Evolutionary conservation across 2,888 invertebrate species (phyloP).

Genomic region (Patella pellucida): DNA sequence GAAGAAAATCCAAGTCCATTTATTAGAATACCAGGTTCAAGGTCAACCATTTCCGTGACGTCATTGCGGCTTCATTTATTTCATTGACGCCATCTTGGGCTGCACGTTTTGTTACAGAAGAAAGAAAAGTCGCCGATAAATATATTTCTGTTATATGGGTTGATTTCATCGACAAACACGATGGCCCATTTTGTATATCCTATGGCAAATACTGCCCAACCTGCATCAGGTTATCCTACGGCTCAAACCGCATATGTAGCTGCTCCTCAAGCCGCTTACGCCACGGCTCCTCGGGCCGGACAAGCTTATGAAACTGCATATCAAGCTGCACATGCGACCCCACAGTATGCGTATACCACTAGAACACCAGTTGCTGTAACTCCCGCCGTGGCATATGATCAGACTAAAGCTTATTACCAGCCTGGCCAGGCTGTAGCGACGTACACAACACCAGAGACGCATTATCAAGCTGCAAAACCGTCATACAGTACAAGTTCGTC

Average conservation of each 20-base stretch:
- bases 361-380: constrained; percentile 65
- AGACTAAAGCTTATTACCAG: constrained; percentile 87
- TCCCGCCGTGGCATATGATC: constrained; percentile 70
- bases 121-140: too few relatives aligned
- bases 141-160: not conserved
- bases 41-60: not conserved
- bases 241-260: constrained; percentile 88
- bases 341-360: constrained; percentile 66
- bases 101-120: not conserved
- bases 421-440: constrained; percentile 76
- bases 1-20: too few relatives aligned
- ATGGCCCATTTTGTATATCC: constrained; percentile 67
- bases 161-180: not conserved
- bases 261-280: constrained; percentile 86
- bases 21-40: too few relatives aligned
- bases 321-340: constrained; percentile 63
- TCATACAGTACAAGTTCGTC: constrained; percentile 60
- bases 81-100: not conserved
- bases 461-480: constrained; percentile 70
- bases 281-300: constrained; percentile 86
- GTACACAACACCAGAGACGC: constrained; percentile 75
- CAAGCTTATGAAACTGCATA: constrained; percentile 69
- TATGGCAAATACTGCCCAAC: constrained; percentile 55
- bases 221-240: constrained; percentile 85
- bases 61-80: not conserved